Evolutionary conservation across 2,113 vertebrate genomes (phyloP), one percentile per base, ranked within the genome.

Genomic region (Microtus ochrogaster): DNA sequence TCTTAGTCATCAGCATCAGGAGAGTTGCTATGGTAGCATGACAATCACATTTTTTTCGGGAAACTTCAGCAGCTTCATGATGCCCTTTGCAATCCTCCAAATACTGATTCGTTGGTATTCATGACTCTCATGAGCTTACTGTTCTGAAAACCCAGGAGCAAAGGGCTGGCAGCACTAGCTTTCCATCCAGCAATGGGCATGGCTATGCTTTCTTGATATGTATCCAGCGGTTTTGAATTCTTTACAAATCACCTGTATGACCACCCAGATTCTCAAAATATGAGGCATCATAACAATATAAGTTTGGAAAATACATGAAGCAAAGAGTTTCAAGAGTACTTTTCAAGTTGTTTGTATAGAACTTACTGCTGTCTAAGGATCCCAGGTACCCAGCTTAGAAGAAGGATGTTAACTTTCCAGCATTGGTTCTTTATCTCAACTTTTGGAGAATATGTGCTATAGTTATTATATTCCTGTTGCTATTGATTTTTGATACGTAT

Each of bases 401-500:
- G 63, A 87, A 68, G 3, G 2, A 7, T 36, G 21, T 91, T 36
- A 82, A 33, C 19, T 47, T 47, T 41, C 8, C 55, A 92, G 7
- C 49, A 78, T 78, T n/a, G 81, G 61, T 61, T 70, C 76, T 65
- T 92, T 41, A n/a, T 89, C 88, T 95, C 26, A 73, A 78, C 88
- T 91, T 79, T 96, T 33, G 58, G 49, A 58, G 13, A 16, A 39
- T n/a, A 21, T 44, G 33, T 10, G n/a, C 7, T 94, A 21, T 44
- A 24, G 33, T 65, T 68, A 91, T 89, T 81, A 5, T 4, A 41
- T 78, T 82, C 85, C 41, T 92, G 28, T 73, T 77, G 0, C 49
- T 94, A 55, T 66, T 92, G 72, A 95, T 76, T 96, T 78, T 21
- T 30, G 58, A 68, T 61, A 9, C 39, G 88, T 17, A 49, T 52